Conservation (phyloP, 2,797 vertebrate species). For the Toxotes lorentzi region DNA sequence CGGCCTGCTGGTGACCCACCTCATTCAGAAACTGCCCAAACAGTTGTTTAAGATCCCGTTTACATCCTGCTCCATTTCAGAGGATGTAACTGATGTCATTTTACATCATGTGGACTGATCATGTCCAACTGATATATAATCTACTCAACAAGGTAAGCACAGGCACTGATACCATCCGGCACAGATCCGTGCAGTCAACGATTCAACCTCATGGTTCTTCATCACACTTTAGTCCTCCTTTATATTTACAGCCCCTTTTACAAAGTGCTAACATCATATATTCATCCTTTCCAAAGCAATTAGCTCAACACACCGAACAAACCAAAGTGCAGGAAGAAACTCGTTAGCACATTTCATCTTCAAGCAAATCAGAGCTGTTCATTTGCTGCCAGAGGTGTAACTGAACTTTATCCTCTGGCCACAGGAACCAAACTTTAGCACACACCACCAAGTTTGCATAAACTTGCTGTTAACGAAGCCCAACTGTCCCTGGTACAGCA, state of each 20-base stretch:
- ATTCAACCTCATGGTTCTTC: background rate
- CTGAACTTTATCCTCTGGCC: background rate
- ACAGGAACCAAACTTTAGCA: background rate
- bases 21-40: background rate
- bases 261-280: background rate
- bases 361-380: background rate
- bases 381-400: background rate
- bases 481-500: background rate
- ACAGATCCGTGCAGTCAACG: background rate
- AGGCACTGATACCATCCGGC: too few species aligned
- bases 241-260: background rate
- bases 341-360: background rate
- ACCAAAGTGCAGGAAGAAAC: background rate
- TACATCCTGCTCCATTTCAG: background rate
- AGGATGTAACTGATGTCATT: background rate
- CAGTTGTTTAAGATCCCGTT: background rate
- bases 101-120: background rate
- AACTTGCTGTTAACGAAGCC: slow-evolving; percentile 9
- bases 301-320: background rate
- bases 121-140: background rate
- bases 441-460: background rate
- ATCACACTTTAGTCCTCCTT: too few species aligned
- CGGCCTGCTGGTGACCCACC: background rate
- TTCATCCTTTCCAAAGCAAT: background rate
- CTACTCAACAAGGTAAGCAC: background rate